Conservation (phyloP, 1,140 invertebrate species). For the Batillaria attramentaria region DNA sequence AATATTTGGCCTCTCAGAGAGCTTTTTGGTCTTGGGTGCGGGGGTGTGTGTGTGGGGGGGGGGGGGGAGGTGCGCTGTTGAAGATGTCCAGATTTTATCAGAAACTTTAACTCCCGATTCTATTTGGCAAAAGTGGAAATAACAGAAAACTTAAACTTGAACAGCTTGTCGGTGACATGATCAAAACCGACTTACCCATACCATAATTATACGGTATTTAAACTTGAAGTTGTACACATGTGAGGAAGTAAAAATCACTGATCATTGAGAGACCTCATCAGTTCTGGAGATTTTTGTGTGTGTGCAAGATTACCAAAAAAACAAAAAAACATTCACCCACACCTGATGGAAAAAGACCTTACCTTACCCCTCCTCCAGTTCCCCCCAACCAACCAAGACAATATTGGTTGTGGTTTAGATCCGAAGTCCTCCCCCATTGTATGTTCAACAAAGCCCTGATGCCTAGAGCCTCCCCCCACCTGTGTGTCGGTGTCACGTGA, state of each 20-base stretch:
- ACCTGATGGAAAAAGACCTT: neutral
- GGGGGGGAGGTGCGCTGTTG: too few species aligned
- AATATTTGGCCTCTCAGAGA: too few species aligned
- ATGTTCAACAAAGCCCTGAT: too few species aligned
- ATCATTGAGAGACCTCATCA: neutral
- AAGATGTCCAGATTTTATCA: too few species aligned
- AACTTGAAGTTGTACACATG: neutral
- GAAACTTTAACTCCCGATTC: too few species aligned
- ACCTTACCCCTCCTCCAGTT: neutral
- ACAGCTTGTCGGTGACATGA: neutral
- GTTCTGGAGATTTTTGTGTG: neutral
- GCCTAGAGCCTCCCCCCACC: slow-evolving; percentile 4
- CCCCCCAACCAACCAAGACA: neutral
- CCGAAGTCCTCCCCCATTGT: neutral
- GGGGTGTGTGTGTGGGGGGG: too few species aligned
- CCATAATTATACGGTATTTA: neutral
- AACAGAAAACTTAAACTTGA: neutral
- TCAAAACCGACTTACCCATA: neutral
- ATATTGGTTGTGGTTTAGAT: too few species aligned
- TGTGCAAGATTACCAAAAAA: neutral
- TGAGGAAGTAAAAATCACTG: neutral
- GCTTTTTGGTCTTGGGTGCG: too few species aligned
- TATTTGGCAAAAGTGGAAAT: too few species aligned
- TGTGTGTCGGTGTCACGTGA: slow-evolving; percentile 3
- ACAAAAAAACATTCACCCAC: neutral